Evolutionary conservation across 2,888 invertebrate species (phyloP).

Genomic region (Diloba caeruleocephala): DNA sequence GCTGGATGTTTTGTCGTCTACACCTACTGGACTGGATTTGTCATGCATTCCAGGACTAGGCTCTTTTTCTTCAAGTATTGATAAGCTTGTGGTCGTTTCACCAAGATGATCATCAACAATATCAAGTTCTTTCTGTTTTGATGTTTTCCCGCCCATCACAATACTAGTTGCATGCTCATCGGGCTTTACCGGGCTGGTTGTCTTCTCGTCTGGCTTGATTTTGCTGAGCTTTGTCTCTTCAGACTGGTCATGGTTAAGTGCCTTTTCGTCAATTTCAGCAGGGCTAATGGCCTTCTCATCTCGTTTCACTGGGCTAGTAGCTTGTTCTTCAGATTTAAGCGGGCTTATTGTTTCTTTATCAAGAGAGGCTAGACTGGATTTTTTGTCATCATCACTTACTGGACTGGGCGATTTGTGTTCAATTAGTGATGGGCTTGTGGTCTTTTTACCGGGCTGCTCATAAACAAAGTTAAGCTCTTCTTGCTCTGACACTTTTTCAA

Average conservation of each 20-base stretch:
- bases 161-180: not conserved
- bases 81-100: not conserved
- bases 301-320: constrained; percentile 3
- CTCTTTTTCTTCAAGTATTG: too few relatives aligned
- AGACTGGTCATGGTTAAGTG: constrained; percentile 4
- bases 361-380: not conserved
- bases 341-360: constrained; percentile 17
- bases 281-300: not conserved
- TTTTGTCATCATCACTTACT: constrained; percentile 8
- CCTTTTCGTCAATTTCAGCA: not conserved
- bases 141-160: not conserved
- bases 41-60: too few relatives aligned
- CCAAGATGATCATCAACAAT: not conserved
- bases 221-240: not conserved
- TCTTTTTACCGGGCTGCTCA: constrained; percentile 14
- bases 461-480: too few relatives aligned
- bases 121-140: not conserved
- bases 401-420: constrained; percentile 25
- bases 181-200: not conserved
- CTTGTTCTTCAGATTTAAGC: constrained; percentile 12
- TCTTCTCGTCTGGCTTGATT: not conserved
- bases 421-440: constrained; percentile 9
- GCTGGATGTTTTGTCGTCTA: constrained; percentile 6
- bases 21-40: not conserved
- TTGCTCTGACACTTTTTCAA: too few relatives aligned